A percentile compares a stretch with the other conserved stretches of the same genome.
Evolutionary conservation across 2,113 vertebrate genomes (phyloP).

Genomic region (Brachyhypopomus gauderio): DNA sequence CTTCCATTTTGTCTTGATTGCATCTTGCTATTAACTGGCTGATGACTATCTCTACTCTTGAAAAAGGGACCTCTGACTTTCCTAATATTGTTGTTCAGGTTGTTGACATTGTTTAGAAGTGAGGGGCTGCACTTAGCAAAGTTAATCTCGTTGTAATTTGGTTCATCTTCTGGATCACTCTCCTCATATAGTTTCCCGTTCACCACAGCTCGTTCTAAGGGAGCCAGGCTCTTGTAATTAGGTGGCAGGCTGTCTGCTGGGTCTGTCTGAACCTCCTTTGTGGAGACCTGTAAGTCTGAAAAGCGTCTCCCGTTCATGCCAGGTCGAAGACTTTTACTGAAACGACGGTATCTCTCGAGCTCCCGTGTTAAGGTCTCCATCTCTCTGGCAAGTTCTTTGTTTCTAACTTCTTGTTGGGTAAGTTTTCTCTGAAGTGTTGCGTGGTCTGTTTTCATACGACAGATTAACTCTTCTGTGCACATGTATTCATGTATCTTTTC

Average conservation of each 20-base stretch:
- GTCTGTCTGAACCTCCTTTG: constrained; percentile 96
- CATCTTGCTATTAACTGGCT: constrained; percentile 83
- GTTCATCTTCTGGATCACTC: constrained; percentile 77
- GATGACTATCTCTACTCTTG: constrained; percentile 81
- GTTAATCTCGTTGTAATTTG: constrained; percentile 76
- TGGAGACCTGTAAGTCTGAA: constrained; percentile 87
- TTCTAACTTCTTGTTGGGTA: constrained; percentile 90
- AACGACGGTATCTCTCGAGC: constrained; percentile 88
- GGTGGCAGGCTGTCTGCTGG: constrained; percentile 78
- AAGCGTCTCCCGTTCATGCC: constrained; percentile 88
- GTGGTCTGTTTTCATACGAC: constrained; percentile 87
- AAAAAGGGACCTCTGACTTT: constrained; percentile 84
- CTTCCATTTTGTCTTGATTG: constrained; percentile 81
- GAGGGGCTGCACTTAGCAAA: constrained; percentile 79
- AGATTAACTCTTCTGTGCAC: constrained; percentile 89
- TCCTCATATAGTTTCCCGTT: constrained; percentile 88
- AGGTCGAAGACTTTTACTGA: constrained; percentile 87
- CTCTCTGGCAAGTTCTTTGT: constrained; percentile 90
- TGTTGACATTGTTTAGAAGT: constrained; percentile 79
- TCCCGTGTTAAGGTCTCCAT: constrained; percentile 91
- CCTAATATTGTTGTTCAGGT: constrained; percentile 81
- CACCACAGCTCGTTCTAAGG: constrained; percentile 80
- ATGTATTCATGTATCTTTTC: constrained; percentile 94
- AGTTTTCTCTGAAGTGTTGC: constrained; percentile 88
- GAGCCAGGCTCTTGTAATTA: constrained; percentile 79